Evolutionary conservation across 2,888 invertebrate species (phyloP).

Genomic region (Nomada ruficornis): DNA sequence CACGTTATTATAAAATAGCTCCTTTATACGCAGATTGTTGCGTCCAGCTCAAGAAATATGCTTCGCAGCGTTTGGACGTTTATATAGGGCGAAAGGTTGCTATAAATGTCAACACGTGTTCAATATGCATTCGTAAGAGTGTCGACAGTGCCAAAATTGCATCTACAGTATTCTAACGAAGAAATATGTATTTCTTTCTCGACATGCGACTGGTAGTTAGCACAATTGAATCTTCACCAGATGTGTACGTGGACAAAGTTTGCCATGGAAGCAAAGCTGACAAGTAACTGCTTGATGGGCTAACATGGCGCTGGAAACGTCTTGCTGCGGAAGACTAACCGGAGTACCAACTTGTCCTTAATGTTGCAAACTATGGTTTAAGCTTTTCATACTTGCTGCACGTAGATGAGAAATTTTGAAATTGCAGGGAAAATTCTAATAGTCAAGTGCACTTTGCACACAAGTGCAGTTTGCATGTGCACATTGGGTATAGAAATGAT

Average conservation of each 20-base stretch:
- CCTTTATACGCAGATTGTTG: too few species aligned
- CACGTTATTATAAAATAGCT: too few species aligned
- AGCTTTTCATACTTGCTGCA: conserved; percentile 7
- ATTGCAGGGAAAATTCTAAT: conserved; percentile 2
- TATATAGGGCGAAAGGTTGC: neutral
- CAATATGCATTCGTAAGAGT: conserved; percentile 16
- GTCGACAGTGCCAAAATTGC: neutral
- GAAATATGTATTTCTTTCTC: neutral
- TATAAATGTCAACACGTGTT: conserved; percentile 33
- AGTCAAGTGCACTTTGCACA: neutral
- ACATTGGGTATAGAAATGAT: neutral
- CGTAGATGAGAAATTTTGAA: conserved; percentile 35
- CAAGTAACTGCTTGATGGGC: conserved; percentile 61
- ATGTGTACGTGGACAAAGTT: conserved; percentile 44
- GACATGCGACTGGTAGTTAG: conserved; percentile 20
- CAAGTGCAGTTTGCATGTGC: neutral
- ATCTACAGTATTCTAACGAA: neutral
- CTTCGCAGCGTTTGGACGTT: neutral
- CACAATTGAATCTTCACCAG: conserved; percentile 23
- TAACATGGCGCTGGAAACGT: conserved; percentile 42
- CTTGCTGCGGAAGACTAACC: conserved; percentile 31
- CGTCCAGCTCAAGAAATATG: neutral
- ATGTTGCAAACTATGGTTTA: conserved; percentile 42
- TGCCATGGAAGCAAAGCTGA: conserved; percentile 27
- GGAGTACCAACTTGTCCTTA: conserved; percentile 41